Percentiles rank a stretch among this genome's conserved stretches.
These are phyloP conservation scores for Agrilus biguttatus DNA, from an alignment of 2,888 invertebrate species.

Conservation along the genomic window DNA sequence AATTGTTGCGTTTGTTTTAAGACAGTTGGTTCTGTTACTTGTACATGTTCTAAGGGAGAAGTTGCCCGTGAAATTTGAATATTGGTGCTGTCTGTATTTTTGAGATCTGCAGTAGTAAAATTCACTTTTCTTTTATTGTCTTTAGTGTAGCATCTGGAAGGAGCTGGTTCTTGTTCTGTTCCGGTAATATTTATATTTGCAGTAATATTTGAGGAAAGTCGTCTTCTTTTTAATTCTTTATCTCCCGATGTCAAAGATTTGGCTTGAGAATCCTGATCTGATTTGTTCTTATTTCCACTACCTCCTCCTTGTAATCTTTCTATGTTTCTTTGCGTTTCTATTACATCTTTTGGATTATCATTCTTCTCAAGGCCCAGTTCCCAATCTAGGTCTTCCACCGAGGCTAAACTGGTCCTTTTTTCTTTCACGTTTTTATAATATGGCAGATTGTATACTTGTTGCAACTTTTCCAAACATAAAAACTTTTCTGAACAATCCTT, in stretches of 20 bases:
- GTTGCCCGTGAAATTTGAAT: slow-evolving; percentile 25
- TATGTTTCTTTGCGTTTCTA: slow-evolving; percentile 30
- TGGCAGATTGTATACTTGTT: no score
- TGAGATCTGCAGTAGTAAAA: not conserved
- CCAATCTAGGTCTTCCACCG: slow-evolving; percentile 26
- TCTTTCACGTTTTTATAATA: no score
- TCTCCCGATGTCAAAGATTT: no score
- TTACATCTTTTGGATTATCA: slow-evolving; percentile 7
- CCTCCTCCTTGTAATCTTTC: slow-evolving; percentile 31
- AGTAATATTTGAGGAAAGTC: not conserved
- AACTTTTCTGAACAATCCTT: no score
- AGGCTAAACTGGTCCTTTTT: slow-evolving; percentile 15
- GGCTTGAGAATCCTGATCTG: no score
- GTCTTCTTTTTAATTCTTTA: no score
- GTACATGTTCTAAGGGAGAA: slow-evolving; percentile 28
- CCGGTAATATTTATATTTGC: slow-evolving; percentile 19
- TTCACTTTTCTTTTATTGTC: slow-evolving; percentile 2
- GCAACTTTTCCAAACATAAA: no score
- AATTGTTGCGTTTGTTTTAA: slow-evolving; percentile 9
- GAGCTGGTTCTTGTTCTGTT: not conserved
- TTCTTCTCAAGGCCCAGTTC: no score
- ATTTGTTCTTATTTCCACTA: slow-evolving; percentile 19
- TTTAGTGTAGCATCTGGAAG: slow-evolving; percentile 2
- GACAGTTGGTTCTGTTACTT: slow-evolving; percentile 14
- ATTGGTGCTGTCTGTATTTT: slow-evolving; percentile 12